Percentiles rank a stretch among this genome's conserved stretches.
Evolutionary conservation across 2,888 invertebrate species (phyloP).

Genomic region (Apoda limacodes): DNA sequence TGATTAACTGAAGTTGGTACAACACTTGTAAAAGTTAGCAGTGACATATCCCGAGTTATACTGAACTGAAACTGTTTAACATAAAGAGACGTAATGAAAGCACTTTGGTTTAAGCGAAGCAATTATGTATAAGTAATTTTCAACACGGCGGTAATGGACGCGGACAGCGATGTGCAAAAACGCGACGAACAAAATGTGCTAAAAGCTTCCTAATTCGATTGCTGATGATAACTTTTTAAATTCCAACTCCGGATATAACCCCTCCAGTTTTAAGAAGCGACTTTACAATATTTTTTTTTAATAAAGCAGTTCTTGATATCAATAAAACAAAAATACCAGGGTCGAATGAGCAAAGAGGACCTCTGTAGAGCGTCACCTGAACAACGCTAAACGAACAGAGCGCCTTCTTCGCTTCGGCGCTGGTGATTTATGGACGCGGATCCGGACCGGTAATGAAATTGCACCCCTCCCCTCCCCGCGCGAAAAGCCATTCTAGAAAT

Average conservation of each 20-base stretch:
- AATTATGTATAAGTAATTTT: slow-evolving; percentile 70
- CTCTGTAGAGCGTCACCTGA: slow-evolving; percentile 66
- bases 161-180: slow-evolving; percentile 67
- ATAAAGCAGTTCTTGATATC: slow-evolving; percentile 20
- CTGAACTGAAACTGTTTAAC: slow-evolving; percentile 44
- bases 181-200: slow-evolving; percentile 59
- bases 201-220: slow-evolving; percentile 69
- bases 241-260: slow-evolving; percentile 29
- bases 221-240: slow-evolving; percentile 55
- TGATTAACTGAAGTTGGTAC: slow-evolving; percentile 25
- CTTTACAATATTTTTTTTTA: too few species aligned
- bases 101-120: slow-evolving; percentile 68
- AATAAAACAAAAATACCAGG: slow-evolving; percentile 59
- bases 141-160: slow-evolving; percentile 60
- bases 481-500: slow-evolving; percentile 64
- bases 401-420: slow-evolving; percentile 70
- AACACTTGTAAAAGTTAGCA: slow-evolving; percentile 30
- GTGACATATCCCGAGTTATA: slow-evolving; percentile 40
- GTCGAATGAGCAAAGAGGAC: slow-evolving; percentile 32
- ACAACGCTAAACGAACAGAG: slow-evolving; percentile 59
- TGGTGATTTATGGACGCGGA: slow-evolving; percentile 69
- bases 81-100: slow-evolving; percentile 58
- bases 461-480: slow-evolving; percentile 53
- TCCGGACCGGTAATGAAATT: slow-evolving; percentile 71
- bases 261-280: too few species aligned